Evolutionary conservation across 2,888 invertebrate species (phyloP).

Genomic region (Drosophila anceps): DNA sequence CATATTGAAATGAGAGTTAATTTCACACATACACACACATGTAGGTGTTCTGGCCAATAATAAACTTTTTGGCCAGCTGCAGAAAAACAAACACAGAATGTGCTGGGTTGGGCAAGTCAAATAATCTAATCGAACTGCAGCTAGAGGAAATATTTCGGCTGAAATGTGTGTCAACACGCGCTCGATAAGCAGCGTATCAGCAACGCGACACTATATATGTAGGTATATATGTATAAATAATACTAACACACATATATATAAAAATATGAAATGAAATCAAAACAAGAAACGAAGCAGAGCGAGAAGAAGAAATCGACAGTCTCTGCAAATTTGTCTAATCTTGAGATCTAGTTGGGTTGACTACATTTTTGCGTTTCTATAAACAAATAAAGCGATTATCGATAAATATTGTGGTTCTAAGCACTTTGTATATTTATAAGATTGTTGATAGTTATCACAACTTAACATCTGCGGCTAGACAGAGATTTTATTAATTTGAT

Average conservation of each 20-base stretch:
- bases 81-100: neutral
- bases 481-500: too few relatives aligned
- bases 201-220: neutral
- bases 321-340: slow-evolving; percentile 2
- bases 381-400: neutral
- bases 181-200: slow-evolving; percentile 37
- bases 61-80: slow-evolving; percentile 15
- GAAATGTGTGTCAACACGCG: slow-evolving; percentile 54
- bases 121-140: slow-evolving; percentile 58
- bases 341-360: neutral
- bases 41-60: neutral
- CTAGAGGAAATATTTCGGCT: slow-evolving; percentile 24
- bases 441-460: neutral
- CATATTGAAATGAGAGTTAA: slow-evolving; percentile 69
- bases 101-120: slow-evolving; percentile 3
- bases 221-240: neutral
- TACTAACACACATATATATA: neutral
- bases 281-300: slow-evolving; percentile 1
- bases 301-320: neutral
- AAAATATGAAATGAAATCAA: slow-evolving; percentile 8
- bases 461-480: too few relatives aligned
- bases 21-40: neutral
- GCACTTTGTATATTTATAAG: neutral
- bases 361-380: neutral
- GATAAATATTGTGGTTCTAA: neutral